phyloP scores from a whole-genome alignment of 1,140 invertebrate genomes.

The Hypsibius dujardini region DNA sequence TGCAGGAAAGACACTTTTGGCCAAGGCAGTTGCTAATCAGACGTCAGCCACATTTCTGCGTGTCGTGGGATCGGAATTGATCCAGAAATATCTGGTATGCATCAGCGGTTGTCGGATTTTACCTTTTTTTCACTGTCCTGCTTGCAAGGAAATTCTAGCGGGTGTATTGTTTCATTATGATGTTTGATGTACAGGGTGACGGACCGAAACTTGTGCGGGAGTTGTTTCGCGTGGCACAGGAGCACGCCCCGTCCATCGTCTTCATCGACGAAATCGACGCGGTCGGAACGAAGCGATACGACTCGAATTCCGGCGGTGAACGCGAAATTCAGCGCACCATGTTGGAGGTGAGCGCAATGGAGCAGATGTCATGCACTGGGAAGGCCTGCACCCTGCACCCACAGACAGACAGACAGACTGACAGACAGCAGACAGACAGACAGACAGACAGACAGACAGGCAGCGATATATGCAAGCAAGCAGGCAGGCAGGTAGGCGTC shows the following conservation, averaged over 20 bases:
- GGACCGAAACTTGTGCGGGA: slow-evolving; percentile 95
- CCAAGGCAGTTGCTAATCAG: slow-evolving; percentile 98
- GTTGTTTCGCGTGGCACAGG: slow-evolving; percentile 91
- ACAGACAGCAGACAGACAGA: too few species aligned
- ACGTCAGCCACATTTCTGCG: slow-evolving; percentile 96
- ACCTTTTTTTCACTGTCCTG: too few species aligned
- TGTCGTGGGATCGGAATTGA: slow-evolving; percentile 95
- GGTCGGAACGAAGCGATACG: slow-evolving; percentile 95
- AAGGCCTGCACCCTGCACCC: too few species aligned
- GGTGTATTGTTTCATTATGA: too few species aligned
- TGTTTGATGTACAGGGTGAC: slow-evolving; percentile 51
- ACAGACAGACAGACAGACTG: too few species aligned
- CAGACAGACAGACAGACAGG: too few species aligned
- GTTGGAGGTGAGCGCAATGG: slow-evolving; percentile 53
- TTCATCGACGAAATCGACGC: slow-evolving; percentile 99
- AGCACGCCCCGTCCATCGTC: slow-evolving; percentile 97
- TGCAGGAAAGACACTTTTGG: slow-evolving; percentile 74
- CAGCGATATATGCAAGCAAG: too few species aligned
- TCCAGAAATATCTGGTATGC: slow-evolving; percentile 87
- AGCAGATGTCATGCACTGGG: neutral
- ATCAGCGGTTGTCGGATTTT: neutral
- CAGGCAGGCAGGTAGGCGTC: too few species aligned
- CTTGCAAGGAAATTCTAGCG: too few species aligned
- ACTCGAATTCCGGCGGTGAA: slow-evolving; percentile 97
- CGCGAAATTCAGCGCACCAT: slow-evolving; percentile 98